Conservation (phyloP, 2,113 vertebrate genomes). For the Rhinopithecus roxellana region DNA sequence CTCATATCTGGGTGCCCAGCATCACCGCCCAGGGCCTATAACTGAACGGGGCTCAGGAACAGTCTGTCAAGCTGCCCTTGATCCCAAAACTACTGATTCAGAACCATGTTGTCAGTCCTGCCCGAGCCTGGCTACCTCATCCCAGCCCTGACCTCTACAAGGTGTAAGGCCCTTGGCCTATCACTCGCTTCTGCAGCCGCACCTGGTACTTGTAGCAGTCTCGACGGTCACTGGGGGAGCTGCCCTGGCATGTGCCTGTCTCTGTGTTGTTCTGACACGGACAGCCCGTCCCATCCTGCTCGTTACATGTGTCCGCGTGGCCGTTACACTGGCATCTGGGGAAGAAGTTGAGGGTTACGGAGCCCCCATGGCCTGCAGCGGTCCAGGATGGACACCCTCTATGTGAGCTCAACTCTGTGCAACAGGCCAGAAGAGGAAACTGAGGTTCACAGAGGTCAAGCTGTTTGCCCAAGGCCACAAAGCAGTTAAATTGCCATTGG, state of each 20-base stretch:
- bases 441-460: not conserved
- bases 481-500: not conserved
- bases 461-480: not conserved
- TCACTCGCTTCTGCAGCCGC: not conserved
- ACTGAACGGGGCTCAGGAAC: not conserved
- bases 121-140: not conserved
- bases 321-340: constrained; percentile 94
- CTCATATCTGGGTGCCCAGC: not conserved
- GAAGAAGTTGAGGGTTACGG: not conserved
- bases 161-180: not conserved
- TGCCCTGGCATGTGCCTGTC: constrained; percentile 90
- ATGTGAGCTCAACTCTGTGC: accelerated
- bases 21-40: not conserved
- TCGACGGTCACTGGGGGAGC: constrained; percentile 88
- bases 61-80: not conserved
- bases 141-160: not conserved
- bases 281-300: constrained; percentile 92
- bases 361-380: not conserved
- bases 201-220: constrained; percentile 86
- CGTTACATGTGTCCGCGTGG: constrained; percentile 92
- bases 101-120: not conserved
- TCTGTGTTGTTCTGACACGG: constrained; percentile 96
- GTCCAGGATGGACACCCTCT: not conserved
- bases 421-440: not conserved
- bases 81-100: not conserved